Evolutionary conservation across 2,888 invertebrate species (phyloP), one percentile per base, ranked within the genome.

Genomic region (Neoitamus cyanurus): DNA sequence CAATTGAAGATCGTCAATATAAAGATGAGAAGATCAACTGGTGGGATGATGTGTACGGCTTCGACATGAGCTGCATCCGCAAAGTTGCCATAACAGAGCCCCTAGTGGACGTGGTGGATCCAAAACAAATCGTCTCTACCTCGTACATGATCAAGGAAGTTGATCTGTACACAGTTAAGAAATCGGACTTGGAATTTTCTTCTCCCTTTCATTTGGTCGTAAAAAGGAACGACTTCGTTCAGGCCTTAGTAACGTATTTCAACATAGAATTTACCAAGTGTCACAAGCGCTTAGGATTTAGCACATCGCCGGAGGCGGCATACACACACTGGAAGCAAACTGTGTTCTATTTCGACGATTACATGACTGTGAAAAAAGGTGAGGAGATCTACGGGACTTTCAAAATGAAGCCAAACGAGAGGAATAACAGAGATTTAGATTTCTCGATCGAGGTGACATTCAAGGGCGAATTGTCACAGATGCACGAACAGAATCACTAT

Each of bases 21-120:
- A 99, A 99, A 92, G 99, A 99, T 90, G 99, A 99, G 92, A 99
- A 99, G 92, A 99, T 99, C 88, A 99, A 99, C 92, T 99, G 99
- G 99, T 99, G 99, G 99, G 98, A 99, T 89, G 98, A 98, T 92
- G 99, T 99, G 1, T 99, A 99, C 89, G 99, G 99, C 78, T 99
- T 99, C 90, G 97, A 99, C 91, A 99, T 99, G 99, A 98, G 97
- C 88, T 97, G 97, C 88, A 99, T 99, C 90, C 94, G 99, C 83
- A 97, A 98, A 92, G 98, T 99, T 86, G 99, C 99, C 20, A 98
- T 99, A 87, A 97, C 97, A 46, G 99, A 99, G 92, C 99, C 99
- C 0, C 93, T 99, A 1, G 99, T 99, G 0, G 99, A 99, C 91
- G 97, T 99, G 13, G 99, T 99, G 1, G 99, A 99, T 91, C 97